phyloP scores from a whole-genome alignment of 2,888 invertebrate species.

The Phoronis australis region DNA sequence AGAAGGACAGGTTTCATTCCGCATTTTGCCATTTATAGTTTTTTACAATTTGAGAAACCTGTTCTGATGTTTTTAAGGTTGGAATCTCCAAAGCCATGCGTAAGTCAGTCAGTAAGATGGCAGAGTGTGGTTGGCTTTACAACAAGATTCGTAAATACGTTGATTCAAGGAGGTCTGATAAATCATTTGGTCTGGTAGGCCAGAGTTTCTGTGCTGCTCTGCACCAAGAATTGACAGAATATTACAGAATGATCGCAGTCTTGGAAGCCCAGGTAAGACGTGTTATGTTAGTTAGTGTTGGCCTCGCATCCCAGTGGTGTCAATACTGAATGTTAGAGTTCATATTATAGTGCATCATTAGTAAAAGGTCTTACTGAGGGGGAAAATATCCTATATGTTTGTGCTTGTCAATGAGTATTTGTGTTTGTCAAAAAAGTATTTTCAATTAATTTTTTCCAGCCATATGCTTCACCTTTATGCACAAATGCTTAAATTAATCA shows the following conservation, averaged over 20 bases:
- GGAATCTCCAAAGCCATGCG: slow-evolving; percentile 60
- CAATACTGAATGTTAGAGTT: too few species aligned
- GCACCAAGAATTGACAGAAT: slow-evolving; percentile 78
- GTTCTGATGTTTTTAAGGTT: slow-evolving; percentile 23
- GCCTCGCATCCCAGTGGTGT: too few species aligned
- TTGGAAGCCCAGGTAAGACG: slow-evolving; percentile 78
- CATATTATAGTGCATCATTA: too few species aligned
- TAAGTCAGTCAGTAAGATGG: slow-evolving; percentile 66
- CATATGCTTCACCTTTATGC: too few species aligned
- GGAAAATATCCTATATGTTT: too few species aligned
- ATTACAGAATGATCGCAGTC: slow-evolving; percentile 80
- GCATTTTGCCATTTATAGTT: background rate
- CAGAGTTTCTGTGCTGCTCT: slow-evolving; percentile 79
- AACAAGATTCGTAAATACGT: slow-evolving; percentile 75
- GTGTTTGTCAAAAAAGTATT: too few species aligned
- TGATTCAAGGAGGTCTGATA: slow-evolving; percentile 64
- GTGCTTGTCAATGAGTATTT: too few species aligned
- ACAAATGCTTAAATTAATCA: too few species aligned
- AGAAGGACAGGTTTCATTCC: too few species aligned
- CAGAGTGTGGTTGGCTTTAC: slow-evolving; percentile 81
- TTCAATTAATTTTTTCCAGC: too few species aligned
- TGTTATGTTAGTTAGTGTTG: too few species aligned
- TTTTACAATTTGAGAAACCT: background rate
- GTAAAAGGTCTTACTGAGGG: too few species aligned
- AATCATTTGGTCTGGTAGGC: slow-evolving; percentile 53